phyloP scores from a whole-genome alignment of 2,113 vertebrate genomes.

The Barnardius zonarius region DNA sequence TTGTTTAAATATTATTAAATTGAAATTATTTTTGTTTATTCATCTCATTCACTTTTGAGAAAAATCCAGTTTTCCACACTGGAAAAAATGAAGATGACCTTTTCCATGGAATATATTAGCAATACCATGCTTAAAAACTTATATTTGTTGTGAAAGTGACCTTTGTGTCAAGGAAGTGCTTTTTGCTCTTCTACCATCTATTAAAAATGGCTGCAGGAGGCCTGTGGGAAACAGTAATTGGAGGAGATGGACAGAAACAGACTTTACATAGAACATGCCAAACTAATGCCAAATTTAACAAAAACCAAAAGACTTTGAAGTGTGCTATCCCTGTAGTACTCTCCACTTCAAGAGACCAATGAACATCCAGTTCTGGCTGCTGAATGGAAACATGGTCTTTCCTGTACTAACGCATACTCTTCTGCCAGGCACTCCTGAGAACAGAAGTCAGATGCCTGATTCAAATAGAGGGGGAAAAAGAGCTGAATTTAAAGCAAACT shows the following conservation, averaged over 20 bases:
- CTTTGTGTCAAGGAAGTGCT: neutral
- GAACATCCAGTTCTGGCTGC: neutral
- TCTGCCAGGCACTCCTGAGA: neutral
- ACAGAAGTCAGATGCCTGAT: neutral
- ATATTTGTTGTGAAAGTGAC: neutral
- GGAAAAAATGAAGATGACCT: neutral
- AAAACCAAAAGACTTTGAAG: neutral
- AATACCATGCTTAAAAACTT: neutral
- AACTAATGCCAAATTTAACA: neutral
- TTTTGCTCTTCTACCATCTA: neutral
- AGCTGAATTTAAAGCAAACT: neutral
- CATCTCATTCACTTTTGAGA: neutral
- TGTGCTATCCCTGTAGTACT: neutral
- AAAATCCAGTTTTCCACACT: neutral
- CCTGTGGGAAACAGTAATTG: neutral
- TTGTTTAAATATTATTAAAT: neutral
- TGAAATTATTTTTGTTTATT: neutral
- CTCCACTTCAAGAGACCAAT: neutral
- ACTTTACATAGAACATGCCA: neutral
- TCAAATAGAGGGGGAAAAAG: neutral
- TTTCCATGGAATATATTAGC: neutral
- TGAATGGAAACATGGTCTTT: neutral
- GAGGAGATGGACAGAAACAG: neutral
- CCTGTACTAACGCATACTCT: neutral
- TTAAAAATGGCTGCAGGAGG: neutral